phyloP scores from a whole-genome alignment of 2,797 vertebrate genomes.

The Pantherophis vulpinus region DNA sequence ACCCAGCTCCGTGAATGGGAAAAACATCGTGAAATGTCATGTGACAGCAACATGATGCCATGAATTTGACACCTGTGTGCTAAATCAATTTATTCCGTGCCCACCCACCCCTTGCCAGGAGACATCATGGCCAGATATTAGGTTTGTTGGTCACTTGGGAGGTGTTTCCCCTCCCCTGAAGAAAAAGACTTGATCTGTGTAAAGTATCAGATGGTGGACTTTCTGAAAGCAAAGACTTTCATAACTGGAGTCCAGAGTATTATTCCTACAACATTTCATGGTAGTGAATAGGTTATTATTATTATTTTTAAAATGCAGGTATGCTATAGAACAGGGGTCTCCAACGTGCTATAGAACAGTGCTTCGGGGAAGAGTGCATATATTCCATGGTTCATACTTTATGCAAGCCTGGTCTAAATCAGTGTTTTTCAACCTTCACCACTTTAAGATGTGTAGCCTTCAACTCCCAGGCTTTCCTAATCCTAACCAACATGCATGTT shows the following conservation, averaged over 20 bases:
- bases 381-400: background rate
- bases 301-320: background rate
- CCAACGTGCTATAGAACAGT: background rate
- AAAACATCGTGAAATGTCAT: too few species aligned
- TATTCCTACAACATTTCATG: background rate
- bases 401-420: background rate
- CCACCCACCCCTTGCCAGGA: background rate
- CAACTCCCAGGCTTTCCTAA: background rate
- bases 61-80: too few species aligned
- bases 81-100: background rate
- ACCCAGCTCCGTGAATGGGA: too few species aligned
- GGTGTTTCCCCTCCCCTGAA: background rate
- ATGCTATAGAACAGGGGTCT: background rate
- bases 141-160: background rate
- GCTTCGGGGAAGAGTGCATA: background rate
- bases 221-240: background rate
- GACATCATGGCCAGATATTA: background rate
- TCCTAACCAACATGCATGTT: background rate
- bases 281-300: background rate
- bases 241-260: background rate
- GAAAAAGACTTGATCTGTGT: background rate
- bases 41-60: too few species aligned
- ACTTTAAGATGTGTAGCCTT: background rate
- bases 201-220: background rate
- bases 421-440: background rate